A percentile compares a stretch with the other conserved stretches of the same genome.
These are phyloP conservation scores for Heterodera carotae DNA, from an alignment of 1,140 invertebrate genomes.

Conservation along the genomic window DNA sequence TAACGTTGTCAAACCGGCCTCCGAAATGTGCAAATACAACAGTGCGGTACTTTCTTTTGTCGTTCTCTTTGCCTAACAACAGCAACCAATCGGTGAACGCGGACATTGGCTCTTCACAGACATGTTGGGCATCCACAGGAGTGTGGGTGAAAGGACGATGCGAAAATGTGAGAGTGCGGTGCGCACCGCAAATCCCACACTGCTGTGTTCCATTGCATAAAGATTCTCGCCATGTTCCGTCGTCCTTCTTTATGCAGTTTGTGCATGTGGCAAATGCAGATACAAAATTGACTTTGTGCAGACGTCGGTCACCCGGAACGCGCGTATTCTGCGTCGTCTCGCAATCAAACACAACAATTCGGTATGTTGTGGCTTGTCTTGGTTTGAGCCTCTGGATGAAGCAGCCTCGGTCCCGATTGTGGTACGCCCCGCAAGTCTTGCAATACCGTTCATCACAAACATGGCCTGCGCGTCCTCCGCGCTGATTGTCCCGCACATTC, in stretches of 20 bases:
- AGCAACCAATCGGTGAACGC: neutral
- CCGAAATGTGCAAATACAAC: slow-evolving; percentile 7
- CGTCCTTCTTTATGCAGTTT: slow-evolving; percentile 4
- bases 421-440: neutral
- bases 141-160: neutral
- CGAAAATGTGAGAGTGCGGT: slow-evolving; percentile 5
- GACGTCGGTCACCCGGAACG: neutral
- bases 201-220: neutral
- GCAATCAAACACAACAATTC: neutral
- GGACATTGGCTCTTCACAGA: neutral
- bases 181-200: neutral
- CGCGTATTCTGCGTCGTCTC: slow-evolving; percentile 6
- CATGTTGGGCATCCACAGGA: neutral
- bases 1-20: slow-evolving; percentile 2
- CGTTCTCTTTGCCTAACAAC: neutral
- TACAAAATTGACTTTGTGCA: slow-evolving; percentile 3
- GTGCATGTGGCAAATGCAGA: slow-evolving; percentile 1
- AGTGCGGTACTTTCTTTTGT: neutral
- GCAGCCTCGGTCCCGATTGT: neutral
- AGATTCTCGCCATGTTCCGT: neutral
- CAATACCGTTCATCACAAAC: neutral
- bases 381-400: neutral
- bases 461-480: neutral
- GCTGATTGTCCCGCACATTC: neutral
- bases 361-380: neutral